A percentile compares a stretch with the other conserved stretches of the same genome.
Conservation (phyloP, 2,797 vertebrate genomes). For the Borostomias antarcticus region DNA sequence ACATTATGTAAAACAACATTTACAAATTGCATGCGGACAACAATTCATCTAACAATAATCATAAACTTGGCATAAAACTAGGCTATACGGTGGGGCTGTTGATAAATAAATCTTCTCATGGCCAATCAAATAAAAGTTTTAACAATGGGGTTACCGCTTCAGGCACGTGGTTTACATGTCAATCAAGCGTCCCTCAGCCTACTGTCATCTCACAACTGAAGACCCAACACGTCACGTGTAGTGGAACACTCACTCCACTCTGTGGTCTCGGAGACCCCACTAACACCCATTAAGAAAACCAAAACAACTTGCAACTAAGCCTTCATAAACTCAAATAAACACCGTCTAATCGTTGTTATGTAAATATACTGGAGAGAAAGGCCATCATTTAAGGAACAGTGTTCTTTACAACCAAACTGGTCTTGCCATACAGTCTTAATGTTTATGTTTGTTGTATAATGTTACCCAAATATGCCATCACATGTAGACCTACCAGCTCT, state of each 20-base stretch:
- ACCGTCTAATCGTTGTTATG: background rate
- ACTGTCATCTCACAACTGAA: background rate
- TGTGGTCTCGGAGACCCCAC: background rate
- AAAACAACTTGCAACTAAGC: too few relatives aligned
- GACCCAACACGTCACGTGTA: background rate
- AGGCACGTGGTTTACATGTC: background rate
- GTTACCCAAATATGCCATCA: background rate
- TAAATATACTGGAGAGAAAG: constrained; percentile 4
- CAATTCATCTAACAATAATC: background rate
- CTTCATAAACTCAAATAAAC: background rate
- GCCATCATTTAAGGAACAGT: background rate
- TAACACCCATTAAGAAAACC: constrained; percentile 2
- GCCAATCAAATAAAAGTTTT: constrained; percentile 2
- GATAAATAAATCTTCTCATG: background rate
- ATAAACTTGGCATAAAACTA: background rate
- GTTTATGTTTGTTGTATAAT: constrained; percentile 6
- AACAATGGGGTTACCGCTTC: too few relatives aligned
- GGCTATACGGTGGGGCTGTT: background rate
- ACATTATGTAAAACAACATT: background rate
- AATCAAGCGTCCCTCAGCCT: background rate
- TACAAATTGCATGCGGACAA: background rate
- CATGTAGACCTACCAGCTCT: background rate
- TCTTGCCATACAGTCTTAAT: background rate
- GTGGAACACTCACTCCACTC: background rate
- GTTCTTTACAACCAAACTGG: background rate